These are phyloP conservation scores for Eudyptes chrysolophus DNA, from an alignment of 2,113 vertebrate species.

Conservation along the genomic window DNA sequence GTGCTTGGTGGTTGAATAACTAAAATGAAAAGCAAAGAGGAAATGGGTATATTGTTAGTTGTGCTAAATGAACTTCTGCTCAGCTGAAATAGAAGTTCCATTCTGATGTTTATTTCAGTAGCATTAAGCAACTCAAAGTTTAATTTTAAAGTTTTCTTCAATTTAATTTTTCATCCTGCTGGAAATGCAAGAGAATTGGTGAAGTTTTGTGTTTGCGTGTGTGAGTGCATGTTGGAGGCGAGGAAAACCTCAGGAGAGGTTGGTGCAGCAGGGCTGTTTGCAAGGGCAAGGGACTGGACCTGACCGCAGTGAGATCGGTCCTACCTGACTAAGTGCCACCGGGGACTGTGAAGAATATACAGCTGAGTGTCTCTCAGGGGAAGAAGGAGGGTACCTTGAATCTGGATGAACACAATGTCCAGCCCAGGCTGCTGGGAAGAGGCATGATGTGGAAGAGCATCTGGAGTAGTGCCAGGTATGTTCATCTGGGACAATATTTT, in stretches of 20 bases:
- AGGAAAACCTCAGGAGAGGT: not conserved
- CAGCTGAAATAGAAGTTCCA: not conserved
- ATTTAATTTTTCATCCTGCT: not conserved
- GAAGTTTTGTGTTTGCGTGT: accelerated
- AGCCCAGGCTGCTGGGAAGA: not conserved
- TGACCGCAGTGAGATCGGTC: not conserved
- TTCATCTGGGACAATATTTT: not conserved
- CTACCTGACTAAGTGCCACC: not conserved
- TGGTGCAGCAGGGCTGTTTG: not conserved
- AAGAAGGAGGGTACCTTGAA: not conserved
- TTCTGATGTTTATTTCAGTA: not conserved
- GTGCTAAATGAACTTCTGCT: not conserved
- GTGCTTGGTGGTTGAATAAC: not conserved
- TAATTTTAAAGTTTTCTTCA: not conserved
- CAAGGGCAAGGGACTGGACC: not conserved
- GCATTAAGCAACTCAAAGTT: not conserved
- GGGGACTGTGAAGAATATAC: not conserved
- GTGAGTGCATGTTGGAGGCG: not conserved
- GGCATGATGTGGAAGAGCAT: not conserved
- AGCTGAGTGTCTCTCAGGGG: not conserved
- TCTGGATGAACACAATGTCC: not conserved
- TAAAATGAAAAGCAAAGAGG: not conserved
- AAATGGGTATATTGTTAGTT: not conserved
- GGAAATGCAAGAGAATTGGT: not conserved
- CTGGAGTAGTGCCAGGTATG: not conserved